Evolutionary conservation across 2,797 vertebrate genomes (phyloP), one percentile per base, ranked within the genome.

Genomic region (Gymnoscopelus microlampas): DNA sequence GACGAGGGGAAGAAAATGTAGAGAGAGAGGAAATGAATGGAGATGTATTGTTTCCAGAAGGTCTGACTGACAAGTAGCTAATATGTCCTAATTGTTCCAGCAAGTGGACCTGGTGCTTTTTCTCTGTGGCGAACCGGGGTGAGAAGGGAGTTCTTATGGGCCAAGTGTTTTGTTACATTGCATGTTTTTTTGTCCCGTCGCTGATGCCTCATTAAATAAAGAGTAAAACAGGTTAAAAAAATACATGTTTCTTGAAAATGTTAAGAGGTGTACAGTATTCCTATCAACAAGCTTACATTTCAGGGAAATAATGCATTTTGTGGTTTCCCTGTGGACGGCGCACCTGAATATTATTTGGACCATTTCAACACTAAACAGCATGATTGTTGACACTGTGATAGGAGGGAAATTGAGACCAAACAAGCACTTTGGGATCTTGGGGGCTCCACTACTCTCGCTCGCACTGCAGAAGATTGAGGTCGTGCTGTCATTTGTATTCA

Each of bases 61-160:
- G 86, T 90, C 89, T 91, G 88, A 92, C 83, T 90, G 91, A 91
- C 90, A 92, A 83, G 88, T 73, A 79, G 83, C 78, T 92, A 90
- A 91, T 90, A 81, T 74, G 83, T 75, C 79, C 76, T 90, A 90
- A 90, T 90, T 91, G 87, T 90, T 91, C 81, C 81, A 71, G 85
- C 50, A 24, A 76, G 81, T 80, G 77, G 86, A 80, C 77, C 19
- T 76, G 80, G 77, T 85, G 79, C 77, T 64, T 74, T 74, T 83
- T 82, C 80, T 76, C 79, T 7, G 72, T 78, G 66, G 55, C 73
- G 70, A 86, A 81, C 68, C 74, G 63, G 84, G 80, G 84, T 86
- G 79, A 85, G 83, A 85, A 84, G 75, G 19, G 84, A 88, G 73
- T 88, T 82, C 73, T 71, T 10, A 10, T 44, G 72, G 78, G 79